A percentile compares a stretch with the other conserved stretches of the same genome.
Evolutionary conservation across 2,797 vertebrate species (phyloP).

Genomic region (Cynodonichthys magdalenae): DNA sequence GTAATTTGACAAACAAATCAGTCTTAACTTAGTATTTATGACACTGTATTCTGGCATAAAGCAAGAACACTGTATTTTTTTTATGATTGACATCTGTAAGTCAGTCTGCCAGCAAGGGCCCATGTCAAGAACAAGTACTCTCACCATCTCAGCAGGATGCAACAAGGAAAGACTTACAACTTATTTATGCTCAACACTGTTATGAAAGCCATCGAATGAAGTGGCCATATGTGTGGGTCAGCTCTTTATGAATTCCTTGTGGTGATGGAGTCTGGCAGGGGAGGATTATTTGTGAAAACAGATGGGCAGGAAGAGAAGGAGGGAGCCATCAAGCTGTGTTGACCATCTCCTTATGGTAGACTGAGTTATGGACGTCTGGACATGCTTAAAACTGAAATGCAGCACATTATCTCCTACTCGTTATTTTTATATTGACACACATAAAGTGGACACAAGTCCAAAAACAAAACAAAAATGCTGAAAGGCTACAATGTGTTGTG

Average conservation of each 20-base stretch:
- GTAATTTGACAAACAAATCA: background rate
- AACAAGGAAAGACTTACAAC: slow-evolving; percentile 40
- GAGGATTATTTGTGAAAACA: slow-evolving; percentile 70
- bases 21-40: background rate
- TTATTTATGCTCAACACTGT: slow-evolving; percentile 45
- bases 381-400: slow-evolving; percentile 48
- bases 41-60: background rate
- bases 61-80: background rate
- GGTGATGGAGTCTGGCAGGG: slow-evolving; percentile 64
- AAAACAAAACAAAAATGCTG: background rate
- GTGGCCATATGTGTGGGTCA: slow-evolving; percentile 74
- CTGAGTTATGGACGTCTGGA: slow-evolving; percentile 63
- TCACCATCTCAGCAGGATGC: slow-evolving; percentile 32
- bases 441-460: slow-evolving; percentile 20
- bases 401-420: slow-evolving; percentile 52
- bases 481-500: background rate
- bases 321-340: slow-evolving; percentile 68
- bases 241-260: slow-evolving; percentile 66
- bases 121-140: slow-evolving; percentile 21
- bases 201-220: slow-evolving; percentile 57
- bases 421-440: slow-evolving; percentile 44
- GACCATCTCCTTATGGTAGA: slow-evolving; percentile 62
- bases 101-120: slow-evolving; percentile 1
- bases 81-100: slow-evolving; percentile 4
- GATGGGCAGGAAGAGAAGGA: slow-evolving; percentile 74